Evolutionary conservation across 1,140 invertebrate species (phyloP).

Genomic region (Yoshiicerus persimilis): DNA sequence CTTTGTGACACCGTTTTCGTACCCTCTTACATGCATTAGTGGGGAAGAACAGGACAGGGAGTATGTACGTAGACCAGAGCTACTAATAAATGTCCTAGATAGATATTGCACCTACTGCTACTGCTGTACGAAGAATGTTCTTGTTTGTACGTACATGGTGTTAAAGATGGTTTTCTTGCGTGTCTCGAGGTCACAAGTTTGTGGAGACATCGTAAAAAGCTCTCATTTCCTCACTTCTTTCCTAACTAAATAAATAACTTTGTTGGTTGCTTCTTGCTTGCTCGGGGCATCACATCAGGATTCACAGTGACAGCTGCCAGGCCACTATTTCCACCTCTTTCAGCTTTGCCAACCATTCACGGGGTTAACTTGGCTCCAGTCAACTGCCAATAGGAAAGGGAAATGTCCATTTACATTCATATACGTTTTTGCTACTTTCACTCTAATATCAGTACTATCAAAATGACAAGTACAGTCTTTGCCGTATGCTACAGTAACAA

Average conservation of each 20-base stretch:
- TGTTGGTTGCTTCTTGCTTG: conserved; percentile 1
- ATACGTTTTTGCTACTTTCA: not conserved
- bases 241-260: conserved; percentile 15
- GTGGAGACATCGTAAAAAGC: conserved; percentile 14
- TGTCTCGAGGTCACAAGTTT: conserved; percentile 1
- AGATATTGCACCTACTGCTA: not conserved
- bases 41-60: not conserved
- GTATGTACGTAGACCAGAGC: not conserved
- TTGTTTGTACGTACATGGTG: not conserved
- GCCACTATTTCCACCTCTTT: not conserved
- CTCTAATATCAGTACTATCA: too few species aligned
- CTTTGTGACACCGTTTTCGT: not conserved
- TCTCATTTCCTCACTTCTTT: conserved; percentile 11
- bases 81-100: not conserved
- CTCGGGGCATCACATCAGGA: not conserved
- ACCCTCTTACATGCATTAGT: not conserved
- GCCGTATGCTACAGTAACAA: too few species aligned
- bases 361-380: not conserved
- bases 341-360: not conserved
- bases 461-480: too few species aligned
- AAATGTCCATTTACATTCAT: not conserved
- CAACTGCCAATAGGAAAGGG: not conserved
- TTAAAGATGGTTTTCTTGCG: conserved; percentile 13
- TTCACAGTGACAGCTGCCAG: conserved; percentile 6
- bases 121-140: not conserved